Base-by-base conservation (phyloP, 1,140 invertebrate species). In the Ceratoteleas bidentatus region DNA sequence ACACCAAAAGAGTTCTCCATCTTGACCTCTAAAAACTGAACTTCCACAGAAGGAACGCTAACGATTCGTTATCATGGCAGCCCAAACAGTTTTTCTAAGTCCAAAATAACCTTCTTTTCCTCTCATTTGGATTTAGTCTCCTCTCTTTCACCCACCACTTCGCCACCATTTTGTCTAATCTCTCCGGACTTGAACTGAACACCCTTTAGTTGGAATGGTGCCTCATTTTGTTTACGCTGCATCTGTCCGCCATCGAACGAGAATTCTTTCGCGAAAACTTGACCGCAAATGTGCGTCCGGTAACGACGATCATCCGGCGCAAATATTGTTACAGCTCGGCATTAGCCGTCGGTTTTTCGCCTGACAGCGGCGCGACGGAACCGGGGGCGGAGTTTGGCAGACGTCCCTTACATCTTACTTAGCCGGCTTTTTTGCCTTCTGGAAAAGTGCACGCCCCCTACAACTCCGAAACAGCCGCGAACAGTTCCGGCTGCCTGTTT, bases 321-420 rank as follows among this genome's bases (percentile, higher is more conserved):
- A 57, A 68, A 68, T 68, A 57, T 68, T 68, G 49, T 57, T 57
- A 33, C 9, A 65, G 61, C 32, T 43, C 49, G 62, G 13, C 43
- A 65, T 65, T 43, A 65, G 36, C n/a, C 62, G 6, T 13, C 24
- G 64, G 47, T 70, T 70, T 60, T 60, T 70, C 57, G 57, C 62
- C 32, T 24, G 47, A 6, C 33, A 58, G 34, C 33, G 56, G 40
- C 54, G 56, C 10, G 16, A 49, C 56, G 40, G 52, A 58, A 60
- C 52, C 40, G 68, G 36, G 57, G 68, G 65, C 68, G 68, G 68
- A 70, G 56, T 61, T 73, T 73, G 69, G 69, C 69, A 73, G 52
- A 43, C 58, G 34, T 73, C 69, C 58, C 69, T 62, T 47, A 62
- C 58, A 56, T 56, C 38, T 62, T 47, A 62, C 47, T 73, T 62